Evolutionary conservation across 2,113 vertebrate genomes (phyloP).

Genomic region (Agelaius tricolor): DNA sequence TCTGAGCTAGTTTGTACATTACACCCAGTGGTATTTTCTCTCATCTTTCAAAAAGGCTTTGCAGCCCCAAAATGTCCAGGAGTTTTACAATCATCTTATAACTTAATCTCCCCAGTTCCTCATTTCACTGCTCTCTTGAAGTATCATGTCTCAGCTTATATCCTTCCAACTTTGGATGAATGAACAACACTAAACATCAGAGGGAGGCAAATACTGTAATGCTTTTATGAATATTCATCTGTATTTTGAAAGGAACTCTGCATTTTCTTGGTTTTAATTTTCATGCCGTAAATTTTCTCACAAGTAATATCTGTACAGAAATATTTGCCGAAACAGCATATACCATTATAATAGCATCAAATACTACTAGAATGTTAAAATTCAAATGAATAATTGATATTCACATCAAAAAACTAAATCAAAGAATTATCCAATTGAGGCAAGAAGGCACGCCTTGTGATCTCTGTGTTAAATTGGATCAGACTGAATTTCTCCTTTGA

Average conservation of each 20-base stretch:
- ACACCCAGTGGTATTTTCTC: neutral
- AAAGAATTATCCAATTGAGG: conserved; percentile 48
- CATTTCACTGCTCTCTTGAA: conserved; percentile 50
- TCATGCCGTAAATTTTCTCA: neutral
- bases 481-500: neutral
- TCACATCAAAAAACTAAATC: conserved; percentile 43
- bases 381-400: conserved; percentile 58
- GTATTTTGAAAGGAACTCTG: conserved; percentile 43
- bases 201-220: conserved; percentile 31
- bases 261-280: conserved; percentile 53
- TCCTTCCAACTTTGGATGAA: conserved; percentile 36
- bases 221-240: conserved; percentile 58
- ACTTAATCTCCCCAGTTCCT: conserved; percentile 40
- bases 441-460: conserved; percentile 10
- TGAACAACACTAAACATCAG: conserved; percentile 39
- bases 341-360: conserved; percentile 18
- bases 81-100: conserved; percentile 32
- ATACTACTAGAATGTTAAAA: conserved; percentile 28
- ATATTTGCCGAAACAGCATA: conserved; percentile 30
- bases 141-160: conserved; percentile 41
- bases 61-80: conserved; percentile 38
- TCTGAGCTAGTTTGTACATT: neutral
- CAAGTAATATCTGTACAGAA: neutral
- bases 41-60: conserved; percentile 9
- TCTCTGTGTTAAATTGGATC: conserved; percentile 14